phyloP scores from a whole-genome alignment of 2,888 invertebrate species.

The Lasiommata megera region DNA sequence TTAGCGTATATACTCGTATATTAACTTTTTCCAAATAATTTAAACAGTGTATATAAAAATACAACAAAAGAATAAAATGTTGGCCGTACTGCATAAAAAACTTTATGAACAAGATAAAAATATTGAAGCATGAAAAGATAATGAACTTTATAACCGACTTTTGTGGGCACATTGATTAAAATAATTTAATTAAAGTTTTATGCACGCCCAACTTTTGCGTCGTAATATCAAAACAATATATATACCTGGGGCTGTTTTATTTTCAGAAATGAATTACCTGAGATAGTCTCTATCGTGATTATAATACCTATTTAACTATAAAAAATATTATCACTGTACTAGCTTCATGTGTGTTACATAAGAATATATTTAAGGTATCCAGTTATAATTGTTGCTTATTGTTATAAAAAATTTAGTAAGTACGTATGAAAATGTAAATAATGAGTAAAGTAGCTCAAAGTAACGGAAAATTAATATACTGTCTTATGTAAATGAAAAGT shows the following conservation, averaged over 20 bases:
- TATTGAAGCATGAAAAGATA: neutral
- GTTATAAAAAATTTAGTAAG: conserved; percentile 60
- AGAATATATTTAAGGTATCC: conserved; percentile 38
- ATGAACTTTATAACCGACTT: conserved; percentile 1
- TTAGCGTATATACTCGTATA: neutral
- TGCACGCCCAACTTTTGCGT: neutral
- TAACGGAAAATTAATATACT: conserved; percentile 58
- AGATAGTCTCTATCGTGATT: neutral
- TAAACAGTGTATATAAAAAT: neutral
- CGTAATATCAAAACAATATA: neutral
- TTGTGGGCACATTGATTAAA: conserved; percentile 7
- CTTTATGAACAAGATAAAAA: conserved; percentile 7
- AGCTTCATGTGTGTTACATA: conserved; percentile 11
- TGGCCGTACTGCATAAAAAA: conserved; percentile 1
- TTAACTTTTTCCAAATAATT: neutral
- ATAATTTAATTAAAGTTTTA: conserved; percentile 9
- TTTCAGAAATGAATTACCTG: neutral
- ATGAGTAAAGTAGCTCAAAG: conserved; percentile 71
- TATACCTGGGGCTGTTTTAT: neutral
- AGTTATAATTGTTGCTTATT: conserved; percentile 74
- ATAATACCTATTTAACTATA: neutral
- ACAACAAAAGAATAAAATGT: neutral
- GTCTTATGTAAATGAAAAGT: conserved; percentile 47
- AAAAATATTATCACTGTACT: neutral
- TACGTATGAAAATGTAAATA: conserved; percentile 71